Evolutionary conservation across 1,140 invertebrate species (phyloP).

Genomic region (Macrobrachium nipponense): DNA sequence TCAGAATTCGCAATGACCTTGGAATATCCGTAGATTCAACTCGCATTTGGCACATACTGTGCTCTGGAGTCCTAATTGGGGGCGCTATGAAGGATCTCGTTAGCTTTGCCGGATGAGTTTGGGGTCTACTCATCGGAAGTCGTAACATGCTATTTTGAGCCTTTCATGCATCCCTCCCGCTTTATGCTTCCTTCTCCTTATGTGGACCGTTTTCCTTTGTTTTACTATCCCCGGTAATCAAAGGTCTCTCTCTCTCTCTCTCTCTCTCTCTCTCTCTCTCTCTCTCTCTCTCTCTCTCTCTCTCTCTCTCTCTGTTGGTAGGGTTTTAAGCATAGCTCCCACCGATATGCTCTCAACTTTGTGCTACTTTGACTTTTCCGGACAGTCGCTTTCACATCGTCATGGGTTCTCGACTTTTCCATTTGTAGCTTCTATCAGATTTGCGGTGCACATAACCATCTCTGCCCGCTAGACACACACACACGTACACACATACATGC

Average conservation of each 20-base stretch:
- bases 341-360: neutral
- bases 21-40: no score
- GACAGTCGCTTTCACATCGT: no score
- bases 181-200: no score
- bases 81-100: no score
- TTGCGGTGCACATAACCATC: neutral
- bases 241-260: no score
- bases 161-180: no score
- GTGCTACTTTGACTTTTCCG: neutral
- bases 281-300: neutral
- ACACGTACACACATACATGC: neutral
- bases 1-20: no score
- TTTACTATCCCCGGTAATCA: neutral
- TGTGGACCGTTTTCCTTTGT: neutral
- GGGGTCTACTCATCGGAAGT: neutral
- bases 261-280: slow-evolving; percentile 30
- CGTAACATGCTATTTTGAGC: neutral
- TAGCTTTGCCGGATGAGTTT: neutral
- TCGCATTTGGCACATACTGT: no score
- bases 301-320: neutral
- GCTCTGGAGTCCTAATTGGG: no score
- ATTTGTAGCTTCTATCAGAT: no score
- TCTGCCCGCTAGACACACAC: neutral
- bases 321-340: neutral
- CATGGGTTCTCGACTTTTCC: no score